These are phyloP conservation scores for Drosophila cyrtoloma DNA, from an alignment of 2,888 invertebrate species.

Conservation along the genomic window DNA sequence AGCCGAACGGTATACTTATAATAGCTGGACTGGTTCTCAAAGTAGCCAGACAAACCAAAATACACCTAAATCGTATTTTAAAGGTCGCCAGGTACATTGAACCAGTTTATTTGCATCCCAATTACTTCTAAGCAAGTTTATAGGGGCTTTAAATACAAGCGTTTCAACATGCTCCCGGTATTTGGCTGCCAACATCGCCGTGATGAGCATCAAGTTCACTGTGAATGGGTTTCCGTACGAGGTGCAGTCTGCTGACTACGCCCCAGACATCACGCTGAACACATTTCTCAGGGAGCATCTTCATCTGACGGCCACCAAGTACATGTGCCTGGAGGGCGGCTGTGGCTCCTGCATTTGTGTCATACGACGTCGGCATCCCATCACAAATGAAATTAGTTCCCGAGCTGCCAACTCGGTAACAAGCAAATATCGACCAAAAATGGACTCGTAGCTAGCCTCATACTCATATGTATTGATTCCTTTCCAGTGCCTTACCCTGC, in stretches of 20 bases:
- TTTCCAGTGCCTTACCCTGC: constrained; percentile 88
- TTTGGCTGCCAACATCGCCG: constrained; percentile 26
- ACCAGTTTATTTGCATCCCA: constrained; percentile 53
- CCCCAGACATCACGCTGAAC: constrained; percentile 86
- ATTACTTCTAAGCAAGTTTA: constrained; percentile 49
- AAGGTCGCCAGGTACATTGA: constrained; percentile 9
- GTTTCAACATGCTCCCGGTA: constrained; percentile 11
- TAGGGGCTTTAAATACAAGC: constrained; percentile 53
- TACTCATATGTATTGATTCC: background rate
- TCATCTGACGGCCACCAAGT: constrained; percentile 88
- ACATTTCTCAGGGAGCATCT: constrained; percentile 87
- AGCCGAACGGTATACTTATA: background rate
- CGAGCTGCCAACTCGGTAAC: constrained; percentile 87
- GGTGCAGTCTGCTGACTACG: constrained; percentile 80
- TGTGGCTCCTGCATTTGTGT: constrained; percentile 88
- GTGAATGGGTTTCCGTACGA: constrained; percentile 72
- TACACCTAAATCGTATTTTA: no score
- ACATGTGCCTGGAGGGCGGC: constrained; percentile 89
- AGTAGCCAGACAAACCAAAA: background rate
- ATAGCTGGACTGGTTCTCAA: background rate
- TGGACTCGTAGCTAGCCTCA: background rate
- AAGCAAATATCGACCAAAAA: background rate
- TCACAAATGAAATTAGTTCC: constrained; percentile 71
- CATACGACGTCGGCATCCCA: constrained; percentile 82
- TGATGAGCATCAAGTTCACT: constrained; percentile 69